phyloP scores from a whole-genome alignment of 2,888 invertebrate genomes.

The Oxyteleia sp. region DNA sequence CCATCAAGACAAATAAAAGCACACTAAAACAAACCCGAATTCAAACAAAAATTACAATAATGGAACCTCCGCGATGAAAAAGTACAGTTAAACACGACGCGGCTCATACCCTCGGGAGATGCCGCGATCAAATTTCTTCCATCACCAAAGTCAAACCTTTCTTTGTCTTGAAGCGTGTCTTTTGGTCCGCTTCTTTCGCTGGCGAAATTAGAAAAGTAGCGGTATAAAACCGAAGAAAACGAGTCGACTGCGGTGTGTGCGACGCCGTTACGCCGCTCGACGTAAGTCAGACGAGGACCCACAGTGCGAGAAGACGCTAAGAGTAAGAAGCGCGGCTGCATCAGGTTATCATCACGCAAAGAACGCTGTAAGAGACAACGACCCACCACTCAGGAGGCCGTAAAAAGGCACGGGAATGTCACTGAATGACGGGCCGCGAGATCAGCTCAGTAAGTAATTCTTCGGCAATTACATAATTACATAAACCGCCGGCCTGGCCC shows the following conservation, averaged over 20 bases:
- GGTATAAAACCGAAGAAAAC: constrained; percentile 78
- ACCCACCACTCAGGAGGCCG: constrained; percentile 83
- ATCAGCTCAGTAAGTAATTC: too few species aligned
- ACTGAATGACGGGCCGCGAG: too few species aligned
- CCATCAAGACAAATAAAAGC: background rate
- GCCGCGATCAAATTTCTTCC: constrained; percentile 29
- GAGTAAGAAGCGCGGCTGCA: constrained; percentile 32
- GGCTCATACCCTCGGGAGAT: constrained; percentile 1
- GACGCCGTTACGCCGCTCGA: constrained; percentile 40
- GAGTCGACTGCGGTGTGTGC: constrained; percentile 75
- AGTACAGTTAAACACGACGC: constrained; percentile 8
- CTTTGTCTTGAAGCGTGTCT: constrained; percentile 59
- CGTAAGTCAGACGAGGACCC: constrained; percentile 61
- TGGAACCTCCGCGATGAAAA: constrained; percentile 15
- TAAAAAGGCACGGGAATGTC: too few species aligned
- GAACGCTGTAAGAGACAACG: constrained; percentile 78
- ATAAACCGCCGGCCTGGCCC: too few species aligned
- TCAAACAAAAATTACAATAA: constrained; percentile 19
- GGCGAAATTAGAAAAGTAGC: constrained; percentile 82
- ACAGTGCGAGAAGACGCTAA: constrained; percentile 15
- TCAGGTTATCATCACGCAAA: constrained; percentile 70
- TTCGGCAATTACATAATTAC: too few species aligned
- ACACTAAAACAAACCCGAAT: background rate
- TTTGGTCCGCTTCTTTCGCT: constrained; percentile 57
- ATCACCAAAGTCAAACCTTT: constrained; percentile 38